Conservation (phyloP, 2,888 invertebrate species). For the Metalampra italica region DNA sequence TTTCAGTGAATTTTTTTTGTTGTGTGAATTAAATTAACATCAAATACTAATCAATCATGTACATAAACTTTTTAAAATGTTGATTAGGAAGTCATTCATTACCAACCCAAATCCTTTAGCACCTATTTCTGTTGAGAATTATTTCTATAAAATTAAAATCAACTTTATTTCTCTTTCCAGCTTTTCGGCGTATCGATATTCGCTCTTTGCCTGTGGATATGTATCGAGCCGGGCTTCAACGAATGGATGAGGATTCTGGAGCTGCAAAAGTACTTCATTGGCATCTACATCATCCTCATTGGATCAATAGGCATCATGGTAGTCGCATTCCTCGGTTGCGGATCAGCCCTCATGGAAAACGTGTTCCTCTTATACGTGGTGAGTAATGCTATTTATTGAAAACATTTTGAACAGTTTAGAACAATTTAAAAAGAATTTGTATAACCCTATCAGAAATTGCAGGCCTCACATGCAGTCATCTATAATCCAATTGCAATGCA, state of each 20-base stretch:
- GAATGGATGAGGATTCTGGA: conserved; percentile 89
- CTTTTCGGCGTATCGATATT: conserved; percentile 88
- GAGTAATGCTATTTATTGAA: conserved; percentile 48
- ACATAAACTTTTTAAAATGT: too few relatives aligned
- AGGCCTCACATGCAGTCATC: too few relatives aligned
- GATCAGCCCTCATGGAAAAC: conserved; percentile 89
- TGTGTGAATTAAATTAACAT: too few relatives aligned
- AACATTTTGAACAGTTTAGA: too few relatives aligned
- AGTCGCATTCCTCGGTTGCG: conserved; percentile 89
- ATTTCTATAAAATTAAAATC: neutral
- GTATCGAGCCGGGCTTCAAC: conserved; percentile 88
- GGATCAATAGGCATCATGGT: conserved; percentile 85
- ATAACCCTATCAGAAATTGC: too few relatives aligned
- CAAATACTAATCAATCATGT: too few relatives aligned
- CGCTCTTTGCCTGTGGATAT: conserved; percentile 88
- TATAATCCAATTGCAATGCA: too few relatives aligned
- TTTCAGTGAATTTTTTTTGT: too few relatives aligned
- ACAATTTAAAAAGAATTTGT: too few relatives aligned
- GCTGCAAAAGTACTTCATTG: conserved; percentile 88
- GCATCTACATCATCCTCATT: conserved; percentile 88
- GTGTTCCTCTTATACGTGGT: conserved; percentile 83
- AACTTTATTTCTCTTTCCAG: conserved; percentile 58
- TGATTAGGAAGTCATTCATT: too few relatives aligned
- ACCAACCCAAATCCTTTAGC: neutral
- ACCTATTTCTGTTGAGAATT: neutral